These are phyloP conservation scores for Amorpha juglandis DNA, from an alignment of 2,888 invertebrate species.

Conservation along the genomic window DNA sequence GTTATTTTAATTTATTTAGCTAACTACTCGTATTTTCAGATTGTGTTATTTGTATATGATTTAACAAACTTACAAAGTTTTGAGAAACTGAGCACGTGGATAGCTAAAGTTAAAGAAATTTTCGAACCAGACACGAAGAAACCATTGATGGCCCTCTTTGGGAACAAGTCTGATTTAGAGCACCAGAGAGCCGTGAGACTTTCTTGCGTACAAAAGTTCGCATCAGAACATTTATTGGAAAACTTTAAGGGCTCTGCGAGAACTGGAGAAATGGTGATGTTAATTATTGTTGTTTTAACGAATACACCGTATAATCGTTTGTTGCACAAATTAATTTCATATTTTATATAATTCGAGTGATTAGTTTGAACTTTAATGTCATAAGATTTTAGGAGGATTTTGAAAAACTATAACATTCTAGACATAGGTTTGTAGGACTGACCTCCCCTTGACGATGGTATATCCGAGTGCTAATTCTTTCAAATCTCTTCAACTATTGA, in stretches of 20 bases:
- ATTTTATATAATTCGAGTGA: no score
- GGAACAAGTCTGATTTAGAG: constrained; percentile 90
- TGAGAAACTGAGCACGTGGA: constrained; percentile 90
- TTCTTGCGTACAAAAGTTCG: constrained; percentile 86
- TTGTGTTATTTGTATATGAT: constrained; percentile 92
- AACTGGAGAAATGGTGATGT: constrained; percentile 88
- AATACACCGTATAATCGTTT: no score
- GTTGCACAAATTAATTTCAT: no score
- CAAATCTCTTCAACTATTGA: no score
- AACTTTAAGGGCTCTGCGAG: constrained; percentile 88
- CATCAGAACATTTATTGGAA: constrained; percentile 85
- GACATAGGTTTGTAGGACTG: no score
- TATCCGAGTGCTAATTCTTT: no score
- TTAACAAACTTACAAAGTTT: constrained; percentile 92
- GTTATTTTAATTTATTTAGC: no score
- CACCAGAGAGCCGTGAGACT: constrained; percentile 88
- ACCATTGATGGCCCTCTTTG: constrained; percentile 86
- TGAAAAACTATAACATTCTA: no score
- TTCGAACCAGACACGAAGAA: constrained; percentile 71
- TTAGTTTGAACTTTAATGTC: no score
- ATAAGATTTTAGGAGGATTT: no score
- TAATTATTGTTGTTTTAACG: neutral
- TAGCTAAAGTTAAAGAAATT: constrained; percentile 79
- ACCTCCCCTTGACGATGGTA: no score
- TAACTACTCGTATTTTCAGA: constrained; percentile 75